Evolutionary conservation across 2,797 vertebrate genomes (phyloP), one percentile per base, ranked within the genome.

Genomic region (Ciconia nigra): DNA sequence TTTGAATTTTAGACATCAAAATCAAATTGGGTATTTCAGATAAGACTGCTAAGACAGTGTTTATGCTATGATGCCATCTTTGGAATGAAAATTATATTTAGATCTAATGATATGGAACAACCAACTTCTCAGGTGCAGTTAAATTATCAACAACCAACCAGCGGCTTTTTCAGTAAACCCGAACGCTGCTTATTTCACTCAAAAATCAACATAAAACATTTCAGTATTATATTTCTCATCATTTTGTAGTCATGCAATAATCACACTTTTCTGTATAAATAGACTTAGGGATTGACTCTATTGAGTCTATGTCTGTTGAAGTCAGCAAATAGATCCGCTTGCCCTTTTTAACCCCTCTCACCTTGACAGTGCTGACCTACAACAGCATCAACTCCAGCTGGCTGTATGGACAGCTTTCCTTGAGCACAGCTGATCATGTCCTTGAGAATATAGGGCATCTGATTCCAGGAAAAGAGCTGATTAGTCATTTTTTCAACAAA

Each of bases 1-100:
- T 90, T 72, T 72, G 81, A 67, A 39, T 80, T 94, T 94, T 89
- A 95, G 92, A 69, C 46, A 84, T 93, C 89, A 77, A 59, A 80
- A 94, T 94, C 86, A 91, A 67, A 81, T 59, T 51, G 74, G 1
- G 0, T 5, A 21, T 72, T 55, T 77, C 80, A 89, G 78, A 86
- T 77, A 79, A 88, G 66, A 58, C 66, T 70, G 62, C 55, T 76
- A 66, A 93, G 79, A 51, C 35, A 62, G 37, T 57, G 63, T 62
- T 91, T 59, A 58, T 62, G 66, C 67, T 73, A 10, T 35, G 62
- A 80, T 65, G 81, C 52, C 46, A 26, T 33, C 57, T 74, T 49
- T 71, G 57, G 87, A 86, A 93, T 10, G 25, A 67, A 86, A 87
- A 58, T 55, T 7, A 37, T 42, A 31, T 86, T 82, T 80, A 84